These are phyloP conservation scores for Ennomos erosarius DNA, from an alignment of 2,888 invertebrate genomes.

Conservation along the genomic window DNA sequence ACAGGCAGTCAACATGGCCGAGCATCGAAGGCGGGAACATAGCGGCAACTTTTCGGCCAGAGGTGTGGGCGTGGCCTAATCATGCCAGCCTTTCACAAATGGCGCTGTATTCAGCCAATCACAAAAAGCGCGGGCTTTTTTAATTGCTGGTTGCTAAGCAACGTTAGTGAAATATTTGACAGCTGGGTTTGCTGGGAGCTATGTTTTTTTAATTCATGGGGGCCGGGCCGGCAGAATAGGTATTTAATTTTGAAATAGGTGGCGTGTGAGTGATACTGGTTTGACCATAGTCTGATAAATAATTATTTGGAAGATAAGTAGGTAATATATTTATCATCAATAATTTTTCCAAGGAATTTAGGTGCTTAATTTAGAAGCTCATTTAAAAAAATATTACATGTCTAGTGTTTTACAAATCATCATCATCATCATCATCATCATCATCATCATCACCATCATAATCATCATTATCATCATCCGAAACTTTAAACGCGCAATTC, in stretches of 20 bases:
- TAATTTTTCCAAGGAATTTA: too few relatives aligned
- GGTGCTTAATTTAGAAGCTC: too few relatives aligned
- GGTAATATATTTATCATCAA: too few relatives aligned
- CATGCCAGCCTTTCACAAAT: slow-evolving; percentile 77
- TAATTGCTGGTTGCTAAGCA: slow-evolving; percentile 55
- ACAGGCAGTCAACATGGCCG: slow-evolving; percentile 70
- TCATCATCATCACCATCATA: too few relatives aligned
- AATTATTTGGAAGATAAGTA: slow-evolving; percentile 1
- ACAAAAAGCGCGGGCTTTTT: slow-evolving; percentile 53
- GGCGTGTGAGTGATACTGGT: background rate
- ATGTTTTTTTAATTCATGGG: background rate
- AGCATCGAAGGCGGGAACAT: slow-evolving; percentile 58
- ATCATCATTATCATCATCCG: too few relatives aligned
- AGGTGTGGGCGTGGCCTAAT: slow-evolving; percentile 66
- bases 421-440: too few relatives aligned
- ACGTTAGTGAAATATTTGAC: slow-evolving; percentile 38
- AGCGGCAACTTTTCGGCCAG: slow-evolving; percentile 62
- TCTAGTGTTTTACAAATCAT: too few relatives aligned
- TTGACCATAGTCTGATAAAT: slow-evolving; percentile 1
- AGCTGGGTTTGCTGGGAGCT: slow-evolving; percentile 22
- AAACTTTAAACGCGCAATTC: too few relatives aligned
- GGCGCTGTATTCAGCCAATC: slow-evolving; percentile 80
- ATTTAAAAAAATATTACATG: too few relatives aligned
- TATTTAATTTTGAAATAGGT: background rate
- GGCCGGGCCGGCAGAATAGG: background rate